Conservation (phyloP, 2,113 vertebrate genomes). For the Smithornis capensis region DNA sequence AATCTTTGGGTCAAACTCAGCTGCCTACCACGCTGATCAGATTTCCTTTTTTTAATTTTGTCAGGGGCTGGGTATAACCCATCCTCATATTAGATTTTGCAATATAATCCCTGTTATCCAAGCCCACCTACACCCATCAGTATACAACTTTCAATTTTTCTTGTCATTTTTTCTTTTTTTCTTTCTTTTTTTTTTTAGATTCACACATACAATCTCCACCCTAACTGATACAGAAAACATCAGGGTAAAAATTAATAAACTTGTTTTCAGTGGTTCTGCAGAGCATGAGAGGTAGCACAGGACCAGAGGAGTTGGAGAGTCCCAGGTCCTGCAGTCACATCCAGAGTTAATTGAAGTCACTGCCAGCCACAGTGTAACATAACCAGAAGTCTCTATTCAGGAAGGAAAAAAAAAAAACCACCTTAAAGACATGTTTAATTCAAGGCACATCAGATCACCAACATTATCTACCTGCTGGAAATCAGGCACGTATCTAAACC, state of each 20-base stretch:
- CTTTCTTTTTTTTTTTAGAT: not conserved
- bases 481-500: not conserved
- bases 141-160: not conserved
- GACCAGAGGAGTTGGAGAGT: not conserved
- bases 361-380: not conserved
- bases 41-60: constrained; percentile 26
- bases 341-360: not conserved
- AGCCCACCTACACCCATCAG: constrained; percentile 43
- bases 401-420: too few species aligned
- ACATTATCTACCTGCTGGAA: not conserved
- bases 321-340: not conserved
- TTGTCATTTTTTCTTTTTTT: not conserved
- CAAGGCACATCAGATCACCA: not conserved
- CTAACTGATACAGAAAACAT: constrained; percentile 47
- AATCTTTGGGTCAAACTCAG: not conserved
- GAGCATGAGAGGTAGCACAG: not conserved
- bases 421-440: not conserved
- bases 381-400: not conserved
- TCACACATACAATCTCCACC: not conserved
- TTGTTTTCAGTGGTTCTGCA: not conserved
- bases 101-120: constrained; percentile 50
- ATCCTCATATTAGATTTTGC: constrained; percentile 35
- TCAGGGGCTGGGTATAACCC: not conserved
- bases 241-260: constrained; percentile 44
- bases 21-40: not conserved